phyloP scores from a whole-genome alignment of 2,888 invertebrate genomes.

The Artemia sp. region DNA sequence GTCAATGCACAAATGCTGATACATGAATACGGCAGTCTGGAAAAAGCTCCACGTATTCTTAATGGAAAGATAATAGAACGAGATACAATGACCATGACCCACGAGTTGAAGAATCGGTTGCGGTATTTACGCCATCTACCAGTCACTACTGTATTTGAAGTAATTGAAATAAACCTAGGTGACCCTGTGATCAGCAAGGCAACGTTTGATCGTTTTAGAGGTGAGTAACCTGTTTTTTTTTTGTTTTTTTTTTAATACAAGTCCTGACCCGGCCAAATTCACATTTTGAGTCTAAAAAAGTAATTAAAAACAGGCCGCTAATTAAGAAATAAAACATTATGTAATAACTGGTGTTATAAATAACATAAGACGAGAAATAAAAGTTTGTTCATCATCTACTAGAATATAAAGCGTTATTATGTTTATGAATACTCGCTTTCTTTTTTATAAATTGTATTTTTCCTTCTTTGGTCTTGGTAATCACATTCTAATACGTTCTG shows the following conservation, averaged over 20 bases:
- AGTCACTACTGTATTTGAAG: constrained; percentile 69
- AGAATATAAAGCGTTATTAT: too few relatives aligned
- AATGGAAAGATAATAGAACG: constrained; percentile 66
- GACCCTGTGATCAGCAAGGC: constrained; percentile 50
- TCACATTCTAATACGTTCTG: too few relatives aligned
- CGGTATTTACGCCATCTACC: constrained; percentile 72
- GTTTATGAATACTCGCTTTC: too few relatives aligned
- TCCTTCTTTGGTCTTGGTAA: too few relatives aligned
- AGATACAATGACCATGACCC: constrained; percentile 65
- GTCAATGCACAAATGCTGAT: constrained; percentile 77
- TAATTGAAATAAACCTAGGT: constrained; percentile 66
- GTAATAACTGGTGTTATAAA: too few relatives aligned
- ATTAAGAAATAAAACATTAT: too few relatives aligned
- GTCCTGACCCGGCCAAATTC: too few relatives aligned
- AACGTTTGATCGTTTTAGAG: constrained; percentile 49
- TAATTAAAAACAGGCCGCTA: too few relatives aligned
- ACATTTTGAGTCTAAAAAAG: too few relatives aligned
- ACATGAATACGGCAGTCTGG: constrained; percentile 62
- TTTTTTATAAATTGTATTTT: too few relatives aligned
- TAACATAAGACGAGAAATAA: too few relatives aligned
- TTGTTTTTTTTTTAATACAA: background rate
- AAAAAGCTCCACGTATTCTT: constrained; percentile 53
- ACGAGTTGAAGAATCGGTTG: constrained; percentile 55
- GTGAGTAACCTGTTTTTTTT: constrained; percentile 33
- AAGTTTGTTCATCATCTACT: too few relatives aligned